Base-by-base conservation (phyloP, 2,888 invertebrate species). In the Lasioglossum zephyrum region DNA sequence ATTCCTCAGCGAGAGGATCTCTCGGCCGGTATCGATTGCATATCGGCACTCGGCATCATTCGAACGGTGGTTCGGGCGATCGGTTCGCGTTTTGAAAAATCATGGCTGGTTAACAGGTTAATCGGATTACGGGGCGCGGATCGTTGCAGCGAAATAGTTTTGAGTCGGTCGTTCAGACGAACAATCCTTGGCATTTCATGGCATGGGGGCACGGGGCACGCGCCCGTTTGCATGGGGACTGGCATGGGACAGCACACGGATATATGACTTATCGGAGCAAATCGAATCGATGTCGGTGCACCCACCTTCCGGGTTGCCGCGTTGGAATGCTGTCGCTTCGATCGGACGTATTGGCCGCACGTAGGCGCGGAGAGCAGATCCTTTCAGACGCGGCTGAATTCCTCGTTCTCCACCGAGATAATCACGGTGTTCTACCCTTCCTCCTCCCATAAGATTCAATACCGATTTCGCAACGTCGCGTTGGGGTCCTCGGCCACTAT, bases 291-390 rank as follows among this genome's bases (percentile, higher is more conserved):
- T 84, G 88, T 84, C 79, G 82, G 49, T 47, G 82, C 53, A 72
- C 57, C 22, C 75, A 81, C 86, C 88, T 90, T 90, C 89, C 89
- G 89, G 89, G 89, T 90, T 87, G 85, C 63, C 73, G 79, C 85
- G 57, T 73, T 79, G 89, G 89, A 90, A 90, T 90, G 90, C 88
- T 60, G 90, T 88, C 84, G 82, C 87, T 85, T 82, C 77, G 69
- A 88, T 89, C 89, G 82, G 74, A 80, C 74, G 73, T 73, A 84
- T 86, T 81, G 85, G 82, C 60, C 73, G 74, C 76, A 84, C 82
- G 81, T 87, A 84, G 88, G 82, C 88, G 82, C 75, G 74, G 73
- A 84, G 75, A 53, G 53, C 57, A 73, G 87, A 89, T 88, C 81
- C 81, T 88, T 88, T 89, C 90, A 85, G 66, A 22, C 84, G 49